phyloP scores from a whole-genome alignment of 2,797 vertebrate genomes.

The Chelon labrosus region DNA sequence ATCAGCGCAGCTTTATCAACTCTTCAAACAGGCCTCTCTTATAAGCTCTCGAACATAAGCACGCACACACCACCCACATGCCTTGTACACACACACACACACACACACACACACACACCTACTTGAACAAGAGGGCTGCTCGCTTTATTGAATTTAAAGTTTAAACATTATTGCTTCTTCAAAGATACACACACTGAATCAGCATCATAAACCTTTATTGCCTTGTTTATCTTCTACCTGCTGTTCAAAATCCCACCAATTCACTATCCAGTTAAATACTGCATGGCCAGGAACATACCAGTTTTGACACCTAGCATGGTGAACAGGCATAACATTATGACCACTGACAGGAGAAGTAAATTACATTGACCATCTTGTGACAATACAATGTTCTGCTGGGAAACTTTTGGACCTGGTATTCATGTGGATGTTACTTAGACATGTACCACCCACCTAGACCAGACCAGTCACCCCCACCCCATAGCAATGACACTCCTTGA shows the following conservation, averaged over 20 bases:
- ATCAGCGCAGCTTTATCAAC: constrained; percentile 72
- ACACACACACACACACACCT: constrained; percentile 15
- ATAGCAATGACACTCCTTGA: too few species aligned
- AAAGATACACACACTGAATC: constrained; percentile 16
- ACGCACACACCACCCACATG: constrained; percentile 32
- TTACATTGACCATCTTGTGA: too few species aligned
- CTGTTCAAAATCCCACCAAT: constrained; percentile 21
- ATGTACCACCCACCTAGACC: too few species aligned
- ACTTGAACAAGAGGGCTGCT: background rate
- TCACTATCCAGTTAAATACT: constrained; percentile 8
- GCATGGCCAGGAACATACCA: background rate
- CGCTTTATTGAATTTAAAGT: constrained; percentile 45
- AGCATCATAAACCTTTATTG: constrained; percentile 7
- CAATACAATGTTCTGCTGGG: too few species aligned
- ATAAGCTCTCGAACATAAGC: constrained; percentile 53
- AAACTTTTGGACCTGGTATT: too few species aligned
- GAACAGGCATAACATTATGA: too few species aligned
- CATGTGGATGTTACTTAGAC: too few species aligned
- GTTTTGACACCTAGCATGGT: background rate
- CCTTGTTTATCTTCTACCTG: constrained; percentile 6
- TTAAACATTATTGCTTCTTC: constrained; percentile 33
- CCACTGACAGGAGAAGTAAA: too few species aligned
- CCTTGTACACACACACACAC: constrained; percentile 27
- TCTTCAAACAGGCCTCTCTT: constrained; percentile 60
- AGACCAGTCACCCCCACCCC: too few species aligned